A percentile compares a stretch with the other conserved stretches of the same genome.
These are phyloP conservation scores for Trichacis sp. DNA, from an alignment of 2,888 invertebrate species.

Conservation along the genomic window DNA sequence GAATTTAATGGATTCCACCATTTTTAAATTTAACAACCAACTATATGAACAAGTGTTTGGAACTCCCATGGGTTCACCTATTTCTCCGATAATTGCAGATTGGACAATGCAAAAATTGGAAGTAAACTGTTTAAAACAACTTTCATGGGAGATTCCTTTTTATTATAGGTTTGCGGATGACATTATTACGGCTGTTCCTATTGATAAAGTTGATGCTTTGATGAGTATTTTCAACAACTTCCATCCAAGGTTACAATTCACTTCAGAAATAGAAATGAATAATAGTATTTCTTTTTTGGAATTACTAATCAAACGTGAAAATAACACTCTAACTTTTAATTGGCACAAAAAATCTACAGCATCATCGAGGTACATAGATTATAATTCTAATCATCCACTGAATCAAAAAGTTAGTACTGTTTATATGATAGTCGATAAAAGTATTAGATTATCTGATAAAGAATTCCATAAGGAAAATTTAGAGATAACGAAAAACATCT, in stretches of 20 bases:
- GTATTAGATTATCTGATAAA: background rate
- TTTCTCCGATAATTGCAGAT: slow-evolving; percentile 13
- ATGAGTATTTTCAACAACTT: slow-evolving; percentile 4
- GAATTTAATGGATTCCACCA: background rate
- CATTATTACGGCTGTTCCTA: slow-evolving; percentile 14
- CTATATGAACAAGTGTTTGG: slow-evolving; percentile 11
- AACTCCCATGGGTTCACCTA: slow-evolving; percentile 30
- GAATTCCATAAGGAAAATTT: slow-evolving; percentile 5
- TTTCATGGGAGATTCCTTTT: slow-evolving; percentile 7
- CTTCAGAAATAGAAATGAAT: slow-evolving; percentile 6
- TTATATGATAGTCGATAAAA: slow-evolving; percentile 6
- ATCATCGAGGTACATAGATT: slow-evolving; percentile 1
- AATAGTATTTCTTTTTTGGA: slow-evolving; percentile 15
- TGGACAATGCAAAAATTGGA: slow-evolving; percentile 15
- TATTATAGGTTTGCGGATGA: slow-evolving; percentile 25
- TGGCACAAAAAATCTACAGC: slow-evolving; percentile 8
- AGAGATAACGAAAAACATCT: background rate
- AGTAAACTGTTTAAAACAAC: slow-evolving; percentile 2
- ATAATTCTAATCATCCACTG: slow-evolving; percentile 4
- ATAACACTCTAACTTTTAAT: background rate
- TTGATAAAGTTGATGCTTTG: background rate
- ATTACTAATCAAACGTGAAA: background rate
- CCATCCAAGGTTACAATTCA: slow-evolving; percentile 14
- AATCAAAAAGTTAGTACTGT: slow-evolving; percentile 10
- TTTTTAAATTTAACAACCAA: background rate